Conservation (phyloP, 2,113 vertebrate genomes). For the Paedocypris sp. region DNA sequence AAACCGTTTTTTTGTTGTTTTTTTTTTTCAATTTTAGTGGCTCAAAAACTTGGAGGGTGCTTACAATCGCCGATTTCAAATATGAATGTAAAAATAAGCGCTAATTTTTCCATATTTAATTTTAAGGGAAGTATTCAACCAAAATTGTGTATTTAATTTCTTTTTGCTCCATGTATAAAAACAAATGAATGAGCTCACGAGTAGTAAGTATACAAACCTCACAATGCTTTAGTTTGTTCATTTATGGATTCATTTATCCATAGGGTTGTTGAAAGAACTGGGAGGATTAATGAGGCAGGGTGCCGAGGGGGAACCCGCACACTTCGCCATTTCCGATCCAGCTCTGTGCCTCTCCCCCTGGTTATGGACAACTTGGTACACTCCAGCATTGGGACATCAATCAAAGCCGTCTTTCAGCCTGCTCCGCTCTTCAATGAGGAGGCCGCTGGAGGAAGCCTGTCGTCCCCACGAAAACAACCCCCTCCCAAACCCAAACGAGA, state of each 20-base stretch:
- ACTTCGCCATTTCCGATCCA: constrained; percentile 67
- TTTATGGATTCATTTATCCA: constrained; percentile 41
- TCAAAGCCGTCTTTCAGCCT: constrained; percentile 72
- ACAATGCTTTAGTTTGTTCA: constrained; percentile 37
- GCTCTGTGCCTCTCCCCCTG: constrained; percentile 64
- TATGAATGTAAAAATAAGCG: too few relatives aligned
- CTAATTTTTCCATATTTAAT: too few relatives aligned
- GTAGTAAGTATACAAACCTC: background rate
- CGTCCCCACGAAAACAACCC: constrained; percentile 91
- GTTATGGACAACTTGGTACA: constrained; percentile 67
- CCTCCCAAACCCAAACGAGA: constrained; percentile 96
- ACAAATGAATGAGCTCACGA: too few relatives aligned
- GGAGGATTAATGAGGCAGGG: constrained; percentile 55
- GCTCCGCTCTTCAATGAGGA: constrained; percentile 70
- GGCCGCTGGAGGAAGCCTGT: constrained; percentile 47
- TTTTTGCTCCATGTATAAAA: too few relatives aligned
- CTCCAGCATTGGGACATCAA: constrained; percentile 57
- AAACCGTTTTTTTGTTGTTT: too few relatives aligned
- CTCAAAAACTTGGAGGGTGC: too few relatives aligned
- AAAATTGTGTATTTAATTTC: too few relatives aligned
- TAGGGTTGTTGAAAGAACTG: constrained; percentile 70
- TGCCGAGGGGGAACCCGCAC: constrained; percentile 49
- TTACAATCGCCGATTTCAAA: too few relatives aligned
- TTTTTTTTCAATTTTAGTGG: too few relatives aligned
- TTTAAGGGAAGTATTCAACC: too few relatives aligned